These are phyloP conservation scores for Hyphantria cunea DNA, from an alignment of 1,140 invertebrate genomes.

Conservation along the genomic window DNA sequence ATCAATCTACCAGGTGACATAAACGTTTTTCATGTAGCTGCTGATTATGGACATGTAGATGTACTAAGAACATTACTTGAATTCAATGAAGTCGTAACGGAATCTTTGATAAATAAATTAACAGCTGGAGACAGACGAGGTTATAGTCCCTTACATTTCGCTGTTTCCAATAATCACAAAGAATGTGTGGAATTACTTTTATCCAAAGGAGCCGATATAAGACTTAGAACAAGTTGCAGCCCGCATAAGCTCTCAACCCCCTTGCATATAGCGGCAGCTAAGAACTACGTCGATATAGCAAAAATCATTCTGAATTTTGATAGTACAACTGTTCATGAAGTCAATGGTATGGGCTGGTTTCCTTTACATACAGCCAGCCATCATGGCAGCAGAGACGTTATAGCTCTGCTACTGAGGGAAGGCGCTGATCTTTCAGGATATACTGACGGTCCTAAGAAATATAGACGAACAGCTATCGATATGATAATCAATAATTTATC, in stretches of 20 bases:
- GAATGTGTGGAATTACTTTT: constrained; percentile 85
- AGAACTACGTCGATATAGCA: constrained; percentile 78
- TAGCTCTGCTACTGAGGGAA: constrained; percentile 81
- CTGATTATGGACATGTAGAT: constrained; percentile 62
- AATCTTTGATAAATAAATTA: constrained; percentile 53
- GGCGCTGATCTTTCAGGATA: constrained; percentile 83
- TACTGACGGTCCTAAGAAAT: constrained; percentile 80
- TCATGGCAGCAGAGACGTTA: constrained; percentile 82
- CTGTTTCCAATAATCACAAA: constrained; percentile 85
- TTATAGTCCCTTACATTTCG: constrained; percentile 86
- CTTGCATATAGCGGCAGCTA: constrained; percentile 83
- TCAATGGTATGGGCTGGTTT: constrained; percentile 82
- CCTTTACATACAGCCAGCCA: constrained; percentile 84
- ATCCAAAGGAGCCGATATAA: constrained; percentile 78
- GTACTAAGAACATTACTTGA: constrained; percentile 70
- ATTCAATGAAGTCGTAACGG: constrained; percentile 45
- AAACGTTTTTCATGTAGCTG: constrained; percentile 73
- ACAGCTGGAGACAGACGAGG: constrained; percentile 60
- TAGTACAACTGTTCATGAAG: constrained; percentile 69
- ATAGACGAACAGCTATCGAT: constrained; percentile 69
- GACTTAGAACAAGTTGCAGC: constrained; percentile 56
- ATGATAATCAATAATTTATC: constrained; percentile 78
- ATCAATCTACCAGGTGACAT: constrained; percentile 61
- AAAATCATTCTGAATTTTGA: constrained; percentile 79
- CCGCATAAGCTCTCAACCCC: constrained; percentile 81